Evolutionary conservation across 2,888 invertebrate genomes (phyloP).

Genomic region (Pseudococcus viburni): DNA sequence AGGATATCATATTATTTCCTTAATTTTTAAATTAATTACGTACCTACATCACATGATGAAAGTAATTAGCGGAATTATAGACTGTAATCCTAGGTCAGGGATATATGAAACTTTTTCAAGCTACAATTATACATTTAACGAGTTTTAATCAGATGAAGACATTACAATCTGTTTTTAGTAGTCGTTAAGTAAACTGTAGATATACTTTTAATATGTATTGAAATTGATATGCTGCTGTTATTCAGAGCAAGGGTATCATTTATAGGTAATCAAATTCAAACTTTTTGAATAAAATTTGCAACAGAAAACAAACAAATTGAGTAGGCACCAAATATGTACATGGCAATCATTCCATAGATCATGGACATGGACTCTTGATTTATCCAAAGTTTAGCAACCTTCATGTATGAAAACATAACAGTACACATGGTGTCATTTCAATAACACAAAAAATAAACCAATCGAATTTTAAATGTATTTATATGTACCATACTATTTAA

Average conservation of each 20-base stretch:
- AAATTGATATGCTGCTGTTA: neutral
- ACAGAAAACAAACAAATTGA: no score
- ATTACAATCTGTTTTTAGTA: slow-evolving; percentile 13
- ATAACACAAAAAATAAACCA: neutral
- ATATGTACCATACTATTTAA: neutral
- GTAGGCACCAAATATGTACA: no score
- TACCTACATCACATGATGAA: slow-evolving; percentile 11
- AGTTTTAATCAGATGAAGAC: slow-evolving; percentile 11
- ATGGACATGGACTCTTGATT: neutral
- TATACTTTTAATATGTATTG: neutral
- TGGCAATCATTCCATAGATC: no score
- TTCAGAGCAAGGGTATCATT: neutral
- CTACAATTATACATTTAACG: slow-evolving; percentile 29
- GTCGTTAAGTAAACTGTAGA: neutral
- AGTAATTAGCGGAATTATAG: slow-evolving; percentile 39
- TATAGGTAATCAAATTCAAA: neutral
- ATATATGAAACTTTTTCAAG: slow-evolving; percentile 30
- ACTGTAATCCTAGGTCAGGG: slow-evolving; percentile 37
- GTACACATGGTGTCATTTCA: neutral
- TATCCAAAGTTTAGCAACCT: neutral
- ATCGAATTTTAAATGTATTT: neutral
- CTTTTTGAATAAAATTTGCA: neutral
- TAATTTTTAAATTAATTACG: slow-evolving; percentile 35
- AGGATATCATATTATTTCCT: neutral
- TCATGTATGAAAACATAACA: neutral